Evolutionary conservation across 1,140 invertebrate genomes (phyloP).

Genomic region (Drosophila grimshawi): DNA sequence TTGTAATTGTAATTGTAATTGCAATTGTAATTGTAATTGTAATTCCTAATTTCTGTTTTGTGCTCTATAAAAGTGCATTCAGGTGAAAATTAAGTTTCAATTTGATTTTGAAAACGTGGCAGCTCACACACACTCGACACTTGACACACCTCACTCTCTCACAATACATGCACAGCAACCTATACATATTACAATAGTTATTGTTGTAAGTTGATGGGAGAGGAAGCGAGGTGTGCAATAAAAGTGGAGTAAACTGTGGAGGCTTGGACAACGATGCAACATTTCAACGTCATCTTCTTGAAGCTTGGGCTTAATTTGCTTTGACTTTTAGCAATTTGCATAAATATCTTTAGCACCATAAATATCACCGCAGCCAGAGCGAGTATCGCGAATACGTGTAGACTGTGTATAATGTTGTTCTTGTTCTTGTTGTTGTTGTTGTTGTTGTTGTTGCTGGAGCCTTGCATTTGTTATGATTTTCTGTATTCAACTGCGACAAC

Average conservation of each 20-base stretch:
- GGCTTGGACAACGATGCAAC: conserved; percentile 38
- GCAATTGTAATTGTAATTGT: too few relatives aligned
- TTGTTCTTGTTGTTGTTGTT: conserved; percentile 12
- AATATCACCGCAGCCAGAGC: conserved; percentile 16
- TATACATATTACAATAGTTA: conserved; percentile 6
- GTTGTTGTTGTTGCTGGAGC: conserved; percentile 20
- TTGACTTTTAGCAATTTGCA: conserved; percentile 82
- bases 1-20: too few relatives aligned
- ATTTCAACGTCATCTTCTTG: conserved; percentile 76
- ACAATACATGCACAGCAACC: background rate
- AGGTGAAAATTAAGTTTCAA: too few relatives aligned
- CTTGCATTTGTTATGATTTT: conserved; percentile 74
- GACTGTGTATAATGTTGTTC: background rate
- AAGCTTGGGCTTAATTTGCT: conserved; percentile 80
- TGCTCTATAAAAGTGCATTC: too few relatives aligned
- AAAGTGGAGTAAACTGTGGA: conserved; percentile 38
- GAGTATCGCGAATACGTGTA: conserved; percentile 30
- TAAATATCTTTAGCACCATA: conserved; percentile 68
- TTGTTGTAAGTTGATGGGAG: conserved; percentile 19
- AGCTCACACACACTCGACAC: conserved; percentile 33
- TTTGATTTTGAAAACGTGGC: conserved; percentile 4
- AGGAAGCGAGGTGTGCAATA: conserved; percentile 3
- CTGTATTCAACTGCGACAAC: conserved; percentile 55
- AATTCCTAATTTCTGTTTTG: too few relatives aligned
- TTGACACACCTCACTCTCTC: conserved; percentile 20